Evolutionary conservation across 2,113 vertebrate genomes (phyloP), one percentile per base, ranked within the genome.

Genomic region (Daphoenositta chrysoptera): DNA sequence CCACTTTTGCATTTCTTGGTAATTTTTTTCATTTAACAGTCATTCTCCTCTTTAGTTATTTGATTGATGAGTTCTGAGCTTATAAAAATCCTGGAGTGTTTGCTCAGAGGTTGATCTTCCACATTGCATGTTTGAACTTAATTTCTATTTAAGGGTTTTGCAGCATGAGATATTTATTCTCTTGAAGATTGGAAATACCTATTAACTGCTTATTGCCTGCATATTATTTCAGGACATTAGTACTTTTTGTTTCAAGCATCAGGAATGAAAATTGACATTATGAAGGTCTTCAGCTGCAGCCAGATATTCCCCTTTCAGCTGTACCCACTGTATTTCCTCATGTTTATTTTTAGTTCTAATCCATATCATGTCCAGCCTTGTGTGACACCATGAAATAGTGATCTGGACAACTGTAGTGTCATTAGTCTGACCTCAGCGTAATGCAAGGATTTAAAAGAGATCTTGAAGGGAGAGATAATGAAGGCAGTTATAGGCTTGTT

Each of bases 401-500:
- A 87, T 76, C 66, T 85, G 37, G 42, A 45, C 40, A 79, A 37
- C 33, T n/a, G 1, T 6, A n/a, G 65, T 60, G 75, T 83, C 70
- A 60, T 85, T 83, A 85, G 28, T 72, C 26, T 9, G n/a, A 85
- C 78, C 85, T 88, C 75, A 72, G 64, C 11, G 69, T 23, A 82
- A 72, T 39, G 28, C 57, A 69, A 85, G 61, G 64, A n/a, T 90
- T 79, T 58, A 58, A 65, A 76, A 58, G 73, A 79, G 78, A 61
- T 86, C 66, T 61, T 65, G 58, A 92, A 94, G 58, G 50, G 48
- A 76, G 45, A 95, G 95, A 94, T 91, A 95, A 94, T 78, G 39
- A 93, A 87, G 78, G 75, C 50, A 42, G 37, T 88, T 93, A 72
- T 1, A 65, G 82, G 12, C 63, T 85, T 91, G 70, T 72, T 85